These are phyloP conservation scores for Siniperca knerii DNA, from an alignment of 2,113 vertebrate species.

Conservation along the genomic window DNA sequence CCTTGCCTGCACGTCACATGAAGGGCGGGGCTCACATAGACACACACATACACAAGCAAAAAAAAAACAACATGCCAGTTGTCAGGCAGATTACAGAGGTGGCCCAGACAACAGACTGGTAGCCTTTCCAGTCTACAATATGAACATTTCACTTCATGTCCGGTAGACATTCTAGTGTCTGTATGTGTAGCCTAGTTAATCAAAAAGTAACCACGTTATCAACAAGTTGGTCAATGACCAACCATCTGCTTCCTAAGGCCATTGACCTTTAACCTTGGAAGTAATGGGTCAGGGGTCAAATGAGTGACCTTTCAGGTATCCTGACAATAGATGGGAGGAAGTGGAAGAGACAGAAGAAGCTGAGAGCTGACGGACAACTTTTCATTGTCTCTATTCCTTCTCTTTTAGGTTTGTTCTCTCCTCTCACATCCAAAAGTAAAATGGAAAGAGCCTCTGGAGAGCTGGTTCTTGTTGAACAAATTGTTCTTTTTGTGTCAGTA, in stretches of 20 bases:
- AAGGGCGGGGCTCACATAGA: background rate
- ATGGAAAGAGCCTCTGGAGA: constrained; percentile 22
- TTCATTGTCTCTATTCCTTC: background rate
- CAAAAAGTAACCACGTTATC: constrained; percentile 56
- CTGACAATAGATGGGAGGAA: constrained; percentile 61
- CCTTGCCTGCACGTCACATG: constrained; percentile 38
- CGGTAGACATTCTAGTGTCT: background rate
- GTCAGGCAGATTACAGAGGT: constrained; percentile 72
- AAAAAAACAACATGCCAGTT: constrained; percentile 37
- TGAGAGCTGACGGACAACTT: background rate
- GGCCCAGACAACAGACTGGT: constrained; percentile 4
- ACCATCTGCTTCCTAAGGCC: constrained; percentile 67
- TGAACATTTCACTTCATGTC: background rate
- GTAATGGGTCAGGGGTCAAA: constrained; percentile 39
- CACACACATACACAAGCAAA: background rate
- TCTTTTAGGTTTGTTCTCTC: background rate
- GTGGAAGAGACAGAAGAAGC: constrained; percentile 22
- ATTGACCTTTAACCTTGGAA: constrained; percentile 63
- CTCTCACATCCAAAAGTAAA: background rate
- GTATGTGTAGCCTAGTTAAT: background rate
- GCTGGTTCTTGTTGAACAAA: constrained; percentile 22
- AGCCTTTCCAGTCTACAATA: background rate
- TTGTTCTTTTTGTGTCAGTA: constrained; percentile 29
- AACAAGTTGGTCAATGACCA: constrained; percentile 57
- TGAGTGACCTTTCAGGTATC: constrained; percentile 56